Evolutionary conservation across 2,113 vertebrate genomes (phyloP).

Genomic region (Polypterus senegalus): DNA sequence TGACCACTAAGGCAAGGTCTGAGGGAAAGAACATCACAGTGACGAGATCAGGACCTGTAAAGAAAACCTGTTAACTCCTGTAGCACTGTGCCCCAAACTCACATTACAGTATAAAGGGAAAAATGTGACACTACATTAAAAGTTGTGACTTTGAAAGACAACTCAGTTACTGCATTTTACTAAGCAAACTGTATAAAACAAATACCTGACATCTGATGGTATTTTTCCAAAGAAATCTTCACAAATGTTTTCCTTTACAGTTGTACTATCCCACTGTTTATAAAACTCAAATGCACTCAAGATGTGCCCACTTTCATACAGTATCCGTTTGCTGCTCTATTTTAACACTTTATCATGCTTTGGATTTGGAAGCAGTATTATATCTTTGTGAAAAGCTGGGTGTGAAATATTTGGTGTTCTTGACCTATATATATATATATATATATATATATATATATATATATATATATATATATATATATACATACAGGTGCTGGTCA

Average conservation of each 20-base stretch:
- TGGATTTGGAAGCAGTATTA: conserved; percentile 1
- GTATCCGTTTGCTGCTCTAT: background rate
- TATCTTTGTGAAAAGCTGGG: background rate
- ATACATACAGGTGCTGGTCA: too few species aligned
- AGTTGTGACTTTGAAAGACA: too few species aligned
- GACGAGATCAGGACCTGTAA: too few species aligned
- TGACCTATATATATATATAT: background rate
- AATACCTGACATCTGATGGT: background rate
- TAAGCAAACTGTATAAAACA: background rate
- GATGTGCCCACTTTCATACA: background rate
- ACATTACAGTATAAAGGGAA: too few species aligned
- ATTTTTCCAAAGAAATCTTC: background rate
- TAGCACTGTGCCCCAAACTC: too few species aligned
- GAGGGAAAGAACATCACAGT: too few species aligned
- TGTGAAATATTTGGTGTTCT: conserved; percentile 1
- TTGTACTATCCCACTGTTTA: background rate
- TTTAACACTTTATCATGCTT: background rate
- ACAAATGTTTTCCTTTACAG: background rate
- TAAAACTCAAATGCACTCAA: conserved; percentile 1
- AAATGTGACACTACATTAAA: too few species aligned
- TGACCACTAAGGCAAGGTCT: too few species aligned
- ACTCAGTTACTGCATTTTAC: background rate
- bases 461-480: too few species aligned
- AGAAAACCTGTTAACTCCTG: too few species aligned
- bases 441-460: too few species aligned